Evolutionary conservation across 2,797 vertebrate species (phyloP), one percentile per base, ranked within the genome.

Genomic region (Lithobates sylvaticus): DNA sequence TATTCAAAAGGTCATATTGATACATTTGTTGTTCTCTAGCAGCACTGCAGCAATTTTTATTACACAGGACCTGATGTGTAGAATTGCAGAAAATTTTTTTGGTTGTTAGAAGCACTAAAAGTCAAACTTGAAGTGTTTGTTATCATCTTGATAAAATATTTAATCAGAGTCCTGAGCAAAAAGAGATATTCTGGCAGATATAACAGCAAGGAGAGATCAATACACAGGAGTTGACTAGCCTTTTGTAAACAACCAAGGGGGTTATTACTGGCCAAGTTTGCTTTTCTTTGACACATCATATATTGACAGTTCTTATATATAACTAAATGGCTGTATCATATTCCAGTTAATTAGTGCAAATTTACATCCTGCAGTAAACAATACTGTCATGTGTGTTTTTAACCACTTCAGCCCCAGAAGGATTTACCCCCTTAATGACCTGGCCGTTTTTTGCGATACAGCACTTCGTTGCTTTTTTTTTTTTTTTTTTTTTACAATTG

Each of bases 111-210:
- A 47, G n/a, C 3, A 5, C 26, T 58, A 21, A 10, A 1, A 61
- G 32, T 5, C 2, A 76, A 34, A 21, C 27, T 2, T 76, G 44
- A 29, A 58, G 27, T 50, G 29, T 15, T 12, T 54, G 29, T 54
- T 61, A 61, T 76, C 54, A 54, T 10, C 23, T 23, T 78, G 76
- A 47, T 47, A 32, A 79, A 69, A 79, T 79, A 79, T 79, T 79
- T 79, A 69, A 79, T 69, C 9, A 27, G 76, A 16, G 26, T 39
- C 77, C 39, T 47, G 12, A 79, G 65, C n/a, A 69, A 47, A 42
- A 69, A 50, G 32, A 44, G 77, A 47, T 79, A 69, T 79, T 79
- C 65, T 79, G 64, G 5, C 16, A 58, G 44, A 27, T 76, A 29
- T 10, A 77, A 39, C 29, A 77, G 21, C 29, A 36, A 36, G 32